phyloP scores from a whole-genome alignment of 2,797 vertebrate genomes.

The Brachyalestes nurse region DNA sequence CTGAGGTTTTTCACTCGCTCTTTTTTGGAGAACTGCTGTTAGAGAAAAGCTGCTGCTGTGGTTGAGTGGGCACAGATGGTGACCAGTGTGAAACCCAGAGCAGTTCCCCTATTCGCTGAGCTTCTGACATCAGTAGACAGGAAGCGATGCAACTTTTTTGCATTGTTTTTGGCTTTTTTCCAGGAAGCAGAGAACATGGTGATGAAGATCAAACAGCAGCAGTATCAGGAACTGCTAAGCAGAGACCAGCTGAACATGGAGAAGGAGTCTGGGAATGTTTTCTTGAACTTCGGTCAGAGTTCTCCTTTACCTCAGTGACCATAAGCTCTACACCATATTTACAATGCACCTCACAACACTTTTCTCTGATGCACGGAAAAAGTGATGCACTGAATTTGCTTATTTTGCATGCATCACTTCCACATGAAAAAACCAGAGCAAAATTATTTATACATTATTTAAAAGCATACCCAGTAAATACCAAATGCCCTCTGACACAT shows the following conservation, averaged over 20 bases:
- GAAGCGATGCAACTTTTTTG: conserved; percentile 57
- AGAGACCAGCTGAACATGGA: conserved; percentile 92
- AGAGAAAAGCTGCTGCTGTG: conserved; percentile 13
- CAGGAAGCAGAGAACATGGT: conserved; percentile 96
- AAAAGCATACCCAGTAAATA: no score
- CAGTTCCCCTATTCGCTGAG: conserved; percentile 52
- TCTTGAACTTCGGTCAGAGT: conserved; percentile 90
- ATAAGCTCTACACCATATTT: neutral
- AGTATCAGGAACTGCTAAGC: conserved; percentile 88
- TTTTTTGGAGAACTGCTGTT: neutral
- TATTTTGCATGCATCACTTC: neutral
- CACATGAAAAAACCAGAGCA: no score
- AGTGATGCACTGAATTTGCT: neutral
- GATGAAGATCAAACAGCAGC: conserved; percentile 94
- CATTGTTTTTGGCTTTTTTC: conserved; percentile 63
- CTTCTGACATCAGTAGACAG: conserved; percentile 57
- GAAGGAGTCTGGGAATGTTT: conserved; percentile 86
- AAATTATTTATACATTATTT: no score
- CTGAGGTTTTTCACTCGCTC: neutral
- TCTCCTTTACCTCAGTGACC: neutral
- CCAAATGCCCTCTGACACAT: no score
- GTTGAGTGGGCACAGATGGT: conserved; percentile 1
- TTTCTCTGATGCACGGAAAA: neutral
- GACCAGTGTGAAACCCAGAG: conserved; percentile 20
- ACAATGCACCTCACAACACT: neutral